phyloP scores from a whole-genome alignment of 2,797 vertebrate species.

The Cyclura pinguis region DNA sequence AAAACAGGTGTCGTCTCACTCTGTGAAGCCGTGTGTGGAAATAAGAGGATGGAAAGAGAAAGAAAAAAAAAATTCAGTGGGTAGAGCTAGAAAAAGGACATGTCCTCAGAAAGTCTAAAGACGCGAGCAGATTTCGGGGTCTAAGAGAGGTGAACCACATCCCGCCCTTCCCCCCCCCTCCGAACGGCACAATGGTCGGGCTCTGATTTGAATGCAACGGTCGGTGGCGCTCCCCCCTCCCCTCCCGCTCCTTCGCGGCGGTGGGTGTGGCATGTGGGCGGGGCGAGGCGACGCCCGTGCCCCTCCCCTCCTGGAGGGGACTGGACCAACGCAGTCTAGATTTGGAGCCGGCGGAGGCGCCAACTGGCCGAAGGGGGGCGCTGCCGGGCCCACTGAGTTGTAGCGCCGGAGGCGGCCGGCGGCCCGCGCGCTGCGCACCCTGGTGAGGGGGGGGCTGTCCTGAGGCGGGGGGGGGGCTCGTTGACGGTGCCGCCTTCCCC shows the following conservation, averaged over 20 bases:
- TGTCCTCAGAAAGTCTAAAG: too few species aligned
- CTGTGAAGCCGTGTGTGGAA: background rate
- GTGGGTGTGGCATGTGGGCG: constrained; percentile 24
- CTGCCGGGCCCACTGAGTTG: too few species aligned
- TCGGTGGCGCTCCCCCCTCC: background rate
- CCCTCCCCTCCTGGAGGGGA: background rate
- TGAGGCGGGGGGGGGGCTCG: too few species aligned
- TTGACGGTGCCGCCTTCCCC: background rate
- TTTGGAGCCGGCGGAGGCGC: background rate
- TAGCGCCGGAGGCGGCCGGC: background rate
- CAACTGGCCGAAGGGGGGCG: too few species aligned
- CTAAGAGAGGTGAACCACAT: background rate
- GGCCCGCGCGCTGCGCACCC: background rate
- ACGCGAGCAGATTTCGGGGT: too few species aligned
- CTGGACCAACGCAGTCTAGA: background rate
- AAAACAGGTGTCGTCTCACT: too few species aligned
- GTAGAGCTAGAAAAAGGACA: background rate
- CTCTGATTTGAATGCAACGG: constrained; percentile 51
- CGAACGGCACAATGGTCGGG: constrained; percentile 18
- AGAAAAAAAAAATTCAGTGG: too few species aligned
- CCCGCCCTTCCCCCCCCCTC: accelerated
- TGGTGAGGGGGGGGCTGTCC: background rate
- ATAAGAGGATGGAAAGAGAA: background rate
- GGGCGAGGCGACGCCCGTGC: constrained; percentile 23
- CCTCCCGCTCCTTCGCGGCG: background rate